phyloP scores from a whole-genome alignment of 2,113 vertebrate species.

The Crocuta crocuta region DNA sequence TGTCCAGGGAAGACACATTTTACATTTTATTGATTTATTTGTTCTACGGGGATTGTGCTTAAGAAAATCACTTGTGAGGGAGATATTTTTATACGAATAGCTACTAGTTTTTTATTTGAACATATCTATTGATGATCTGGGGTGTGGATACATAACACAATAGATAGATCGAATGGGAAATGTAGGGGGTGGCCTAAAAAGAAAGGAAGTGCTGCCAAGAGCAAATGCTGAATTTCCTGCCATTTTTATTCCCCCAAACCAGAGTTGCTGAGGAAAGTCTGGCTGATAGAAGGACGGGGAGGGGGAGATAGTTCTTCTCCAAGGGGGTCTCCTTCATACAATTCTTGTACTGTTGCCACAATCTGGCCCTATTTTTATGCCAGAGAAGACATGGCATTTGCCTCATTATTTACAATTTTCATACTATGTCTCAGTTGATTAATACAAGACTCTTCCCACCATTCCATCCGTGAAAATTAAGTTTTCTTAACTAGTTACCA shows the following conservation, averaged over 20 bases:
- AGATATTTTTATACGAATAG: neutral
- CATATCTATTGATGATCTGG: neutral
- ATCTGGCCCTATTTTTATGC: conserved; percentile 57
- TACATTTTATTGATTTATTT: conserved; percentile 64
- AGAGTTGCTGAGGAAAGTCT: conserved; percentile 55
- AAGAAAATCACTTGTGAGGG: conserved; percentile 37
- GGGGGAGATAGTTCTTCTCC: neutral
- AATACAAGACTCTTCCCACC: neutral
- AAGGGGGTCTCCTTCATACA: neutral
- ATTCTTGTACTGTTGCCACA: conserved; percentile 52
- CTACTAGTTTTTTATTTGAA: conserved; percentile 55
- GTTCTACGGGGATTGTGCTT: conserved; percentile 2
- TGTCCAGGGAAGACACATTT: conserved; percentile 81
- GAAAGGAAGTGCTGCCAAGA: conserved; percentile 66
- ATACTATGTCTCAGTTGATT: neutral
- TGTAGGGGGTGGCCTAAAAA: neutral
- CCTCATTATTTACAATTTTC: conserved; percentile 43
- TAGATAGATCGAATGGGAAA: conserved; percentile 47
- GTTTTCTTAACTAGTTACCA: neutral
- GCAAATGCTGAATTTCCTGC: conserved; percentile 70
- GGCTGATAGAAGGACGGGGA: conserved; percentile 8
- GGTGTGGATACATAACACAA: neutral
- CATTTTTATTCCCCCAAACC: conserved; percentile 63
- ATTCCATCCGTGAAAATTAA: neutral
- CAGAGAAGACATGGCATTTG: conserved; percentile 44